Percentiles rank a stretch among this genome's conserved stretches.
Evolutionary conservation across 2,888 invertebrate species (phyloP).

Genomic region (Corythucha ciliata): DNA sequence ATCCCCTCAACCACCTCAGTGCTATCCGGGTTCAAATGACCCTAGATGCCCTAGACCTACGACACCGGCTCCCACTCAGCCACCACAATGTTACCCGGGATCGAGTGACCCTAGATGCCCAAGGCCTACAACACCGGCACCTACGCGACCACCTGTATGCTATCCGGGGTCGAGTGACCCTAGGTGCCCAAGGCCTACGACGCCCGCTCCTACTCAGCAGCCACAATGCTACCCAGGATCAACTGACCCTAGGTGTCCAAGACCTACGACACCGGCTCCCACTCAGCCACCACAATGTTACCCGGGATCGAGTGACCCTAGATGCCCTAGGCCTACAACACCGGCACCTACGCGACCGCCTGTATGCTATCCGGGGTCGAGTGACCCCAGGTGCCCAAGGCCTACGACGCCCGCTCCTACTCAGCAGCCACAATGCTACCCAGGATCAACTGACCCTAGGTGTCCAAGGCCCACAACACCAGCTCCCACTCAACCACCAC

Average conservation of each 20-base stretch:
- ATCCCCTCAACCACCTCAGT: no score
- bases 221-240: constrained; percentile 37
- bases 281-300: constrained; percentile 38
- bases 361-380: constrained; percentile 8
- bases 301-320: constrained; percentile 40
- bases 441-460: constrained; percentile 39
- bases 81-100: no score
- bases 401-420: constrained; percentile 34
- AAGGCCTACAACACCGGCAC: no score
- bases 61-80: no score
- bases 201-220: constrained; percentile 19
- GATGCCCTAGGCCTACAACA: constrained; percentile 36
- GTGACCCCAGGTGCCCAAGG: constrained; percentile 38
- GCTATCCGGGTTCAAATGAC: no score
- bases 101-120: no score
- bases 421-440: constrained; percentile 36
- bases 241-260: constrained; percentile 39
- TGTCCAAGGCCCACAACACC: constrained; percentile 35
- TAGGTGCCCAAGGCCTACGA: constrained; percentile 36
- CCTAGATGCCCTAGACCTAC: no score
- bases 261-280: constrained; percentile 35
- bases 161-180: constrained; percentile 39
- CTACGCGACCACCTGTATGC: no score
- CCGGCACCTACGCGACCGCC: constrained; percentile 41
- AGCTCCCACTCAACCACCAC: constrained; percentile 28